Percentiles rank a stretch among this genome's conserved stretches.
Evolutionary conservation across 2,888 invertebrate species (phyloP).

Genomic region (Lochmaea capreae): DNA sequence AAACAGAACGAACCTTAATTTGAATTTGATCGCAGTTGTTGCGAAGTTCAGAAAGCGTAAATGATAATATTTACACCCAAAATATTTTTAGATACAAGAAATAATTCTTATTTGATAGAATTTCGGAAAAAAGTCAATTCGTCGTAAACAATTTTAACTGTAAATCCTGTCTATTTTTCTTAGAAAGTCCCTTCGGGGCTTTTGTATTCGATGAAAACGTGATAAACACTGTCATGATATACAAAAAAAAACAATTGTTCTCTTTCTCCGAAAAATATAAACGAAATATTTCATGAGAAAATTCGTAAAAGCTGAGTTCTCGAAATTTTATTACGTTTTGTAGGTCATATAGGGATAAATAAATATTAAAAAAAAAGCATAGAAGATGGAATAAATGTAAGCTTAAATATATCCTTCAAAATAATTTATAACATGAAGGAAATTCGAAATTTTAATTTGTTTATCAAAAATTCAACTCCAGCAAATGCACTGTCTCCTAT

Average conservation of each 20-base stretch:
- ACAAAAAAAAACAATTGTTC: background rate
- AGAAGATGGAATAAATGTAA: too few species aligned
- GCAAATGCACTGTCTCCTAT: too few species aligned
- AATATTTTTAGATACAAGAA: too few species aligned
- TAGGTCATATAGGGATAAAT: background rate
- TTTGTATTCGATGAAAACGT: background rate
- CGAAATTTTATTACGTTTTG: background rate
- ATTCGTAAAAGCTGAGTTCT: slow-evolving; percentile 4
- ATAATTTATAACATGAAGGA: too few species aligned
- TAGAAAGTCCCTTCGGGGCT: background rate
- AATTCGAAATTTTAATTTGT: too few species aligned
- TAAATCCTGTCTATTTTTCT: background rate
- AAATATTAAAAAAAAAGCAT: background rate
- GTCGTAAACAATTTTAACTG: background rate
- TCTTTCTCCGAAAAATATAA: slow-evolving; percentile 3
- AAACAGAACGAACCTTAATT: slow-evolving; percentile 47
- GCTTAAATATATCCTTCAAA: too few species aligned
- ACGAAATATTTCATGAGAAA: slow-evolving; percentile 4
- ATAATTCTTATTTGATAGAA: background rate
- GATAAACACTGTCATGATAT: background rate
- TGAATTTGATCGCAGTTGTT: background rate
- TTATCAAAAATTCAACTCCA: too few species aligned
- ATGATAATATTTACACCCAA: too few species aligned
- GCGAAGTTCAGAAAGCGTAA: background rate
- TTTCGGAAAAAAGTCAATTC: background rate